Base-by-base conservation (phyloP, 2,797 vertebrate genomes). In the Alcedo atthis region DNA sequence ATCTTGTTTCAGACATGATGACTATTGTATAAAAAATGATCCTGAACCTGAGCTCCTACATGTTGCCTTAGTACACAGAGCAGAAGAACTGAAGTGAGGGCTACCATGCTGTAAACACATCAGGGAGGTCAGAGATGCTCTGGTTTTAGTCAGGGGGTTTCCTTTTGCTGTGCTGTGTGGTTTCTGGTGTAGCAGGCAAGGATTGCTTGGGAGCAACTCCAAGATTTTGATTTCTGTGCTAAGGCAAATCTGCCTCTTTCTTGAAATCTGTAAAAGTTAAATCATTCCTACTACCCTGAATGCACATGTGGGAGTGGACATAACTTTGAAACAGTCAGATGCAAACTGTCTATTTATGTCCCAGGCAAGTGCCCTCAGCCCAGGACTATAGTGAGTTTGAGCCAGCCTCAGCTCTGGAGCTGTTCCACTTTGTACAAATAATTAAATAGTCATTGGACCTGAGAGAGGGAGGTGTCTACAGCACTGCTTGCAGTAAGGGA, bases 371-470 rank as follows among this genome's bases (percentile, higher is more conserved):
- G 0, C 26, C 43, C 40, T 75, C 10, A 2, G 32, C 30, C 43
- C 21, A 24, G 51, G 68, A 40, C 49, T 68, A 2, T 17, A 49
- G 45, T 40, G 45, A 32, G 54, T 53, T 68, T 82, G 9, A 3
- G 53, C 45, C 0, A 0, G 54, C 22, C 45, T 32, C 51, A 40
- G 58, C 33, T 78, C 8, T 1, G 0, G 58, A 69, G 76, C 51
- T 49, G 37, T 85, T 95, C 20, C 15, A 40, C 33, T 62, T 83
- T 24, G 40, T 66, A 76, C 82, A 85, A 78, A 89, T 75, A 89
- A 83, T 87, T 95, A 80, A 90, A 77, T 15, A 78, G 48, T 75
- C 76, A 69, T 42, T 73, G 51, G 54, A 40, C 63, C 66, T 83
- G 76, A 77, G 54, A 89, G 76, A 58, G 51, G 54, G 62, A 75